Conservation (phyloP, 2,113 vertebrate species). For the Alethe diademata region DNA sequence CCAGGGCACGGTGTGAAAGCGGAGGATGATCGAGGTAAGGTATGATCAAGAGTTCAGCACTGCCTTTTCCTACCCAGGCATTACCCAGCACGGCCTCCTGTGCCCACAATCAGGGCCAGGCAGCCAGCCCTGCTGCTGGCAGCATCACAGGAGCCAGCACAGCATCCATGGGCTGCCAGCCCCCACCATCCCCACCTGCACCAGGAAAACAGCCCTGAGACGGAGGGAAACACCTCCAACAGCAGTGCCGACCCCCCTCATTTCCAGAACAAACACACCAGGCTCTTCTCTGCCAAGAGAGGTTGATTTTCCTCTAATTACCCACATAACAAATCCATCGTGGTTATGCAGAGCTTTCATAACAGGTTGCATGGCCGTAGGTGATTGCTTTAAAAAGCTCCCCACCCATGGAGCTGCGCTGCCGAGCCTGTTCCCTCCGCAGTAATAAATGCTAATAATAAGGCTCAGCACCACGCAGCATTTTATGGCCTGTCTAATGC, state of each 20-base stretch:
- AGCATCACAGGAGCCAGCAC: background rate
- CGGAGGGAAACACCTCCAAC: background rate
- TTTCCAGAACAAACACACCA: background rate
- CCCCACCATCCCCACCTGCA: background rate
- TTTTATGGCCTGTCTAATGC: background rate
- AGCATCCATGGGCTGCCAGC: background rate
- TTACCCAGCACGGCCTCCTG: background rate
- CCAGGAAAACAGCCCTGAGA: background rate
- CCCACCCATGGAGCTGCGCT: background rate
- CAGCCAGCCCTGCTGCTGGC: background rate
- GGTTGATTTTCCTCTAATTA: background rate
- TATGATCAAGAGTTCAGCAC: fast-evolving
- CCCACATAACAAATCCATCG: background rate
- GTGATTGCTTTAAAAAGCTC: conserved; percentile 54
- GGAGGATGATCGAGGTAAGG: background rate
- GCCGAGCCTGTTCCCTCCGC: background rate
- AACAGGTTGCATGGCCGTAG: conserved; percentile 39
- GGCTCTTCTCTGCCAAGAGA: background rate
- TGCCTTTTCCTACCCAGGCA: background rate
- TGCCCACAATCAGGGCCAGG: background rate
- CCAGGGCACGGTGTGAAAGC: fast-evolving
- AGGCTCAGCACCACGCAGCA: background rate
- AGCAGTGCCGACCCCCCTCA: background rate
- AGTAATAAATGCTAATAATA: conserved; percentile 2
- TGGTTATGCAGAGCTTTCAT: background rate